Evolutionary conservation across 2,888 invertebrate species (phyloP).

Genomic region (Acleris literana): DNA sequence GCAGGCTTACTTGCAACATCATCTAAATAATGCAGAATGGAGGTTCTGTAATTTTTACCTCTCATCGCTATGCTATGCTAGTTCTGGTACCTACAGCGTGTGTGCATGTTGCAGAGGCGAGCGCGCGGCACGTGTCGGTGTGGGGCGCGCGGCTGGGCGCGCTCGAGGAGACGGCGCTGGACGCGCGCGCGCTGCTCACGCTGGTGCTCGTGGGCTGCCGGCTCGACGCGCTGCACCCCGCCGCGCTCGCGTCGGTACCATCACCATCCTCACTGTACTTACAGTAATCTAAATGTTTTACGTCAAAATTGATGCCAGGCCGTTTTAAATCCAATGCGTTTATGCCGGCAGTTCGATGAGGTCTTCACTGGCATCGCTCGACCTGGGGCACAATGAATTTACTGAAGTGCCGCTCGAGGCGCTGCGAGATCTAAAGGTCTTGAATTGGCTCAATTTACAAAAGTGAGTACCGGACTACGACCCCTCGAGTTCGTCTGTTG

Average conservation of each 20-base stretch:
- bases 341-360: constrained; percentile 87
- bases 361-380: constrained; percentile 89
- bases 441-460: constrained; percentile 90
- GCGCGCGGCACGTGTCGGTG: constrained; percentile 87
- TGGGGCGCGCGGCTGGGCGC: constrained; percentile 85
- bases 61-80: no score
- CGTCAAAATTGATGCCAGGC: no score
- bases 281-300: no score
- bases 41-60: no score
- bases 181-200: constrained; percentile 88
- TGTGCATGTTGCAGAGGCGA: constrained; percentile 42
- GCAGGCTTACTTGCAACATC: no score
- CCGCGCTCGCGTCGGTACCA: constrained; percentile 86
- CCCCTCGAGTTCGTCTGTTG: neutral
- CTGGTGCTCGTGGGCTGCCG: constrained; percentile 90
- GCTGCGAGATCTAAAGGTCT: constrained; percentile 84
- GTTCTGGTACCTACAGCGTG: no score
- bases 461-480: constrained; percentile 78
- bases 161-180: constrained; percentile 89
- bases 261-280: neutral
- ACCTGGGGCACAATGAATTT: constrained; percentile 89
- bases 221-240: constrained; percentile 87
- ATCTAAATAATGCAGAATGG: no score
- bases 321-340: neutral
- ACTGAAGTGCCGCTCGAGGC: constrained; percentile 87